phyloP scores from a whole-genome alignment of 2,113 vertebrate species.

The Panthera tigris region DNA sequence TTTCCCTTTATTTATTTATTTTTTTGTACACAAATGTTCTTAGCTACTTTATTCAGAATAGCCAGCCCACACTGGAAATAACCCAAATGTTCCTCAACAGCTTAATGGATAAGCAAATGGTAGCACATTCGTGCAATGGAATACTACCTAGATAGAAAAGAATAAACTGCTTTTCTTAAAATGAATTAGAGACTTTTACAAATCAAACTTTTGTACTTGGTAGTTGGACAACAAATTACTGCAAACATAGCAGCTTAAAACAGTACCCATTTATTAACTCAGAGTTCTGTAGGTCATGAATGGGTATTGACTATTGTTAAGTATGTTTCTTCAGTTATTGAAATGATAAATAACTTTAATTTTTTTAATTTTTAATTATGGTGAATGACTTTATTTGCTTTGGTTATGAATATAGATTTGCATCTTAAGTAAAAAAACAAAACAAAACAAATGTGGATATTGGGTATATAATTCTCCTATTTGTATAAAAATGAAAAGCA shows the following conservation, averaged over 20 bases:
- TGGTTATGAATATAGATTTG: not conserved
- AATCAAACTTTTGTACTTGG: not conserved
- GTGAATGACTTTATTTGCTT: not conserved
- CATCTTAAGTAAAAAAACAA: not conserved
- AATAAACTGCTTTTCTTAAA: not conserved
- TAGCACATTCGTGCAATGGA: not conserved
- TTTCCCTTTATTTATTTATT: not conserved
- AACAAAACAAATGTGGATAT: not conserved
- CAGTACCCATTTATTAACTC: not conserved
- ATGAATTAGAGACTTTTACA: not conserved
- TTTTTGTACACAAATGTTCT: not conserved
- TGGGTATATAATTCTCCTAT: not conserved
- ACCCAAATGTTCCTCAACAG: not conserved
- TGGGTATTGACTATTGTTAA: not conserved
- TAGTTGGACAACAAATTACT: conserved; percentile 13
- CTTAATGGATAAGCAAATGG: not conserved
- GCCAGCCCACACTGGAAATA: not conserved
- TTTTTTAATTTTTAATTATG: not conserved
- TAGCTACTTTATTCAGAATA: not conserved
- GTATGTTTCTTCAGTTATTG: not conserved
- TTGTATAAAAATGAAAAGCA: not conserved
- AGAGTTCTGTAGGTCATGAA: not conserved
- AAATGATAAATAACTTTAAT: not conserved
- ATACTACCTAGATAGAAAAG: not conserved
- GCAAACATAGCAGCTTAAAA: not conserved